Conservation (phyloP, 1,140 invertebrate genomes). For the Drosophila ananassae region DNA sequence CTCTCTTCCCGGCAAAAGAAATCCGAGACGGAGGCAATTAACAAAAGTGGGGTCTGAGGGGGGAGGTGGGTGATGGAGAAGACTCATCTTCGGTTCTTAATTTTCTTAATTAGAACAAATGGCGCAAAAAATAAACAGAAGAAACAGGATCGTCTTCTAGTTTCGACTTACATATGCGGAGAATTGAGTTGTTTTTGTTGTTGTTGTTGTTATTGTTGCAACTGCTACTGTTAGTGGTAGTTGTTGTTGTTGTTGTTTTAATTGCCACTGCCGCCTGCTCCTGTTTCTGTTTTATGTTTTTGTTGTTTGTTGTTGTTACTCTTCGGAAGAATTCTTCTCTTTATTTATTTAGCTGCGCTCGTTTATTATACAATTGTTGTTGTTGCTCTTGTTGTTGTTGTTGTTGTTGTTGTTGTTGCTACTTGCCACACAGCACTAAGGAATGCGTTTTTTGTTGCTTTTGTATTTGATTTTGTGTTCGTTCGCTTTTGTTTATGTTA, state of each 20-base stretch:
- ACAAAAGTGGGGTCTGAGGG: constrained; percentile 8
- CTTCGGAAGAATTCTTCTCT: constrained; percentile 26
- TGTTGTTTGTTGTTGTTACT: constrained; percentile 12
- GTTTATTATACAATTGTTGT: constrained; percentile 51
- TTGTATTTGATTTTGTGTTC: constrained; percentile 7
- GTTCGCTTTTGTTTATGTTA: constrained; percentile 45
- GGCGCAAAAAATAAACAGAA: constrained; percentile 75
- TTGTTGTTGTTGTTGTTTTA: constrained; percentile 33
- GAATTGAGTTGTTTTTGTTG: constrained; percentile 57
- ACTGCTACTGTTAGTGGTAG: background rate
- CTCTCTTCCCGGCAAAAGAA: constrained; percentile 18
- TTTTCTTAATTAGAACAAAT: constrained; percentile 74
- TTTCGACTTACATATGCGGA: constrained; percentile 75
- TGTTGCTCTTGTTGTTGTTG: constrained; percentile 41
- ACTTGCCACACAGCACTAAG: constrained; percentile 6
- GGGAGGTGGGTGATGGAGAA: background rate
- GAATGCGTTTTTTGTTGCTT: constrained; percentile 35
- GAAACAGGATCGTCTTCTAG: constrained; percentile 64
- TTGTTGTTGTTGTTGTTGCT: constrained; percentile 18
- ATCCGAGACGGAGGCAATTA: constrained; percentile 49
- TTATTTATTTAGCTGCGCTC: constrained; percentile 56
- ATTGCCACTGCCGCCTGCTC: constrained; percentile 17
- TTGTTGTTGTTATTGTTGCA: constrained; percentile 30
- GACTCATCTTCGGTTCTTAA: constrained; percentile 46
- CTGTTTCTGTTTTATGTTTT: constrained; percentile 23